phyloP scores from a whole-genome alignment of 2,797 vertebrate species.

The Rhinella marina region DNA sequence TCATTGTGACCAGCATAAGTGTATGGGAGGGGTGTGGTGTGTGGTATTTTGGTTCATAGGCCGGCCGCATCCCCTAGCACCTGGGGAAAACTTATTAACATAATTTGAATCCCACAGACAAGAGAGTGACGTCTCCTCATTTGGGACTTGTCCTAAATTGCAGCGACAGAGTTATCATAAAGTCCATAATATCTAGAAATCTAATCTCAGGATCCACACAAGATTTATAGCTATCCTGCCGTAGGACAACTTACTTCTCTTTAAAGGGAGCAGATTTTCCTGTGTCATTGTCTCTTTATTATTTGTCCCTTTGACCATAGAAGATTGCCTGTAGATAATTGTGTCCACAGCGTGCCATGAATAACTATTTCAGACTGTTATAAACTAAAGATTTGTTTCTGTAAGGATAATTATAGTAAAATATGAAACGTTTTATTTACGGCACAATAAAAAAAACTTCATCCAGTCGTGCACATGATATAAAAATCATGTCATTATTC shows the following conservation, averaged over 20 bases:
- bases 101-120: no score
- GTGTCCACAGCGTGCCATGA: background rate
- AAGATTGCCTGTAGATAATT: background rate
- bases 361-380: background rate
- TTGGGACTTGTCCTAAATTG: no score
- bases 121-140: no score
- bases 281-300: background rate
- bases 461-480: slow-evolving; percentile 21
- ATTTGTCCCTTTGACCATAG: background rate
- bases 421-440: slow-evolving; percentile 38
- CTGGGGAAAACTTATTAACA: no score
- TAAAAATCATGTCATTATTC: slow-evolving; percentile 27
- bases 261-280: background rate
- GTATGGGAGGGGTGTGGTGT: no score
- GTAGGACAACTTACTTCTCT: background rate
- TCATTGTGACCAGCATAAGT: no score
- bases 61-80: no score
- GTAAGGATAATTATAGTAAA: slow-evolving; percentile 41
- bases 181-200: background rate
- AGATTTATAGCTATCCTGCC: background rate
- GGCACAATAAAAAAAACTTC: slow-evolving; percentile 5
- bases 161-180: no score
- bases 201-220: background rate
- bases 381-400: slow-evolving; percentile 29
- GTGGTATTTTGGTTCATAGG: no score